Conservation (phyloP, 2,113 vertebrate genomes). For the Lepisosteus osseus region DNA sequence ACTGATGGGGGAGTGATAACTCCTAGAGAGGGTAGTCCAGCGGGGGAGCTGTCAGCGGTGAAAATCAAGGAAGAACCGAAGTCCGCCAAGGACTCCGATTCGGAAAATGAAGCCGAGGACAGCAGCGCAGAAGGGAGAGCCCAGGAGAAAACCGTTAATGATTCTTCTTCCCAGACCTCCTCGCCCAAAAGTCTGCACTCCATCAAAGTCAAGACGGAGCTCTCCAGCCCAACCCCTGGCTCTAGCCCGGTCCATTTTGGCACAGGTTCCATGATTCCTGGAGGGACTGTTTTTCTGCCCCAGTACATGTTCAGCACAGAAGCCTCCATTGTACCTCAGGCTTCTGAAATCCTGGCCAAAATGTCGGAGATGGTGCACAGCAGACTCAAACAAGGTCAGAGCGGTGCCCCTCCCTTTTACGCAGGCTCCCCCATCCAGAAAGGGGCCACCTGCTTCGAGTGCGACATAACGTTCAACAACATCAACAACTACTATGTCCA, state of each 20-base stretch:
- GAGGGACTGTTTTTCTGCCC: conserved; percentile 78
- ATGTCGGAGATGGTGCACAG: conserved; percentile 97
- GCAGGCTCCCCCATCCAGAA: conserved; percentile 63
- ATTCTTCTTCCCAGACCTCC: conserved; percentile 48
- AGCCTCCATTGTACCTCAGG: conserved; percentile 81
- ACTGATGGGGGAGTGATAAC: conserved; percentile 63
- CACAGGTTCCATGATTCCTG: conserved; percentile 55
- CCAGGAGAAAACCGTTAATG: conserved; percentile 29
- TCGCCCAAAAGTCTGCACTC: conserved; percentile 70
- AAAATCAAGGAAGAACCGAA: conserved; percentile 79
- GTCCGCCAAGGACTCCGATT: conserved; percentile 42
- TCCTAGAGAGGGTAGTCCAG: conserved; percentile 53
- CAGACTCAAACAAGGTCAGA: conserved; percentile 83
- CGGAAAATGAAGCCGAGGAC: conserved; percentile 49
- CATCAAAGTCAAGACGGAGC: conserved; percentile 77
- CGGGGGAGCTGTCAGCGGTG: conserved; percentile 25
- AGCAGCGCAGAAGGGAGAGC: conserved; percentile 12
- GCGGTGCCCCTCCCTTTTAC: conserved; percentile 49
- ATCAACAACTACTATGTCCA: conserved; percentile 97
- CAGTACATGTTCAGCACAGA: conserved; percentile 83
- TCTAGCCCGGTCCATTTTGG: conserved; percentile 82
- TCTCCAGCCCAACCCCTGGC: conserved; percentile 82
- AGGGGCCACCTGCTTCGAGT: conserved; percentile 93
- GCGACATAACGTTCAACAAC: conserved; percentile 95
- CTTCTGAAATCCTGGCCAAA: conserved; percentile 92